Evolutionary conservation across 2,888 invertebrate genomes (phyloP), one percentile per base, ranked within the genome.

Genomic region (Cerastis leucographa): DNA sequence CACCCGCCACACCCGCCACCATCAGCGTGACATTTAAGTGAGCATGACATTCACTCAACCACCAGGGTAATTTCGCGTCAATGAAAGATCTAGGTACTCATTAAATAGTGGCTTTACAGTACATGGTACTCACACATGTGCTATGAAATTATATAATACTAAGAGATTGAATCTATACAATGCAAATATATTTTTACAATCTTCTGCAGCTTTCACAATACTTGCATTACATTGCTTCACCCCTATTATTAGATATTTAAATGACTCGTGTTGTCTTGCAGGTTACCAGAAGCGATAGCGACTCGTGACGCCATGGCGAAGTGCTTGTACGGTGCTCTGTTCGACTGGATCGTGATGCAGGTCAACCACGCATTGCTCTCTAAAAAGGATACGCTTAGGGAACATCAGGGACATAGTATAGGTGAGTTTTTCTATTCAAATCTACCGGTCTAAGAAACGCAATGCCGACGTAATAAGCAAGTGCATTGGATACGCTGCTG

Each of bases 281-380:
- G 97, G 89, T 94, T 98, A 89, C 98, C 98, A 42, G 98, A 98
- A 97, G 99, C 99, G 56, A 98, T 98, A 90, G 99, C 99, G 64
- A 98, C 99, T 0, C 97, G 99, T 61, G 99, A 99, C 95, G 99
- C 99, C 1, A 98, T 99, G 98, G 99, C 99, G 0, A 99, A 99
- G 94, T 99, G 99, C 96, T 96, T 99, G 78, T 99, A 99, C 94
- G 99, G 99, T 88, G 99, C 99, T 85, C 97, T 99, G 81, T 99
- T 99, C 95, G 99, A 99, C 96, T 99, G 99, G 99, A 99, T 99
- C 89, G 99, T 99, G 74, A 97, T 99, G 92, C 99, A 99, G 96
- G 98, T 99, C 78, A 99, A 99, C 96, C 99, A 99, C 93, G 99
- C 99, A 76, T 96, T 99, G 89, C 97, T 99, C 78, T 98, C 99